Percentiles rank a stretch among this genome's conserved stretches.
Conservation (phyloP, 2,113 vertebrate genomes). For the Copsychus sechellarum region DNA sequence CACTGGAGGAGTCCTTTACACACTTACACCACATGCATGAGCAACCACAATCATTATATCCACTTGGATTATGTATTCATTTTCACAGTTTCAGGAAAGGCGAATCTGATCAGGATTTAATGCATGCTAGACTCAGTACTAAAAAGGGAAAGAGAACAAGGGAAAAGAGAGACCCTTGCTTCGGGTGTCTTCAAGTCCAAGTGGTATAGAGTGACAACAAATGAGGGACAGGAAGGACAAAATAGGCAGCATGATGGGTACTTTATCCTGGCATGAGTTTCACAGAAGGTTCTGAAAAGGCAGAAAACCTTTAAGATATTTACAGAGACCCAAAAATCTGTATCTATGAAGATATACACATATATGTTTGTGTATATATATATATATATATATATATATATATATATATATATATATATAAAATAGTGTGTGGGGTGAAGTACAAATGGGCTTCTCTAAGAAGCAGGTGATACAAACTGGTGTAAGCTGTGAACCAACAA, state of each 20-base stretch:
- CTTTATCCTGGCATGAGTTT: not conserved
- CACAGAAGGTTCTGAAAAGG: not conserved
- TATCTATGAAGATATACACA: not conserved
- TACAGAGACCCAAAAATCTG: not conserved
- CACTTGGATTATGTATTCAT: not conserved
- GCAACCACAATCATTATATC: not conserved
- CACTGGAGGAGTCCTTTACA: not conserved
- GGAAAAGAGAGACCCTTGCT: not conserved
- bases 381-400: too few species aligned
- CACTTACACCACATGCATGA: fast-evolving
- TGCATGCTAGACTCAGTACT: not conserved
- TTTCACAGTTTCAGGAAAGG: not conserved
- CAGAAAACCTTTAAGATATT: not conserved
- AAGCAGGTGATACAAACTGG: not conserved
- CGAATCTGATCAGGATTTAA: not conserved
- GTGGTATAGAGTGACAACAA: not conserved
- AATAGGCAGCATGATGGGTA: fast-evolving
- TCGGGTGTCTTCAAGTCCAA: not conserved
- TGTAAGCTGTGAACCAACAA: not conserved
- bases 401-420: not conserved
- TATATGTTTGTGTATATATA: too few species aligned
- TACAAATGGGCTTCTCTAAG: not conserved
- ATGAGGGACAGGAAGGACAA: not conserved
- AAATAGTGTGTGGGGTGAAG: not conserved
- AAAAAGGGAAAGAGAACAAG: not conserved